Evolutionary conservation across 2,888 invertebrate genomes (phyloP).

Genomic region (Cosmorhoe ocellata): DNA sequence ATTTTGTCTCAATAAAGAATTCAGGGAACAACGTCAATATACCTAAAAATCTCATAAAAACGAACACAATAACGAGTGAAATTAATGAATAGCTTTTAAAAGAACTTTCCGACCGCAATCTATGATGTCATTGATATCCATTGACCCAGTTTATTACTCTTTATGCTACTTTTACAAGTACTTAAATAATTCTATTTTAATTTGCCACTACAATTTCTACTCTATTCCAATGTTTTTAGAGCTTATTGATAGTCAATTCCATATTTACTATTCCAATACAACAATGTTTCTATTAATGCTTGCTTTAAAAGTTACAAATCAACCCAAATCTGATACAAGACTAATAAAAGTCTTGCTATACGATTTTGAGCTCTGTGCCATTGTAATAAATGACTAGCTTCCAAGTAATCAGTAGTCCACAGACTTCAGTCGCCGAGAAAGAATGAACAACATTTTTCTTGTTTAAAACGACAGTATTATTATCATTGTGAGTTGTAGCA

Average conservation of each 20-base stretch:
- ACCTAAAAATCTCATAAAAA: too few species aligned
- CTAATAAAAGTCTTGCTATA: not conserved
- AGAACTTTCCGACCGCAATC: slow-evolving; percentile 19
- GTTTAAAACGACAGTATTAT: slow-evolving; percentile 25
- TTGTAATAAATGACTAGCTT: not conserved
- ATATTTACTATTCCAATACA: not conserved
- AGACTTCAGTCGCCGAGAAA: slow-evolving; percentile 25
- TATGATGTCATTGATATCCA: slow-evolving; percentile 28
- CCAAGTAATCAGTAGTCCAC: slow-evolving; percentile 7
- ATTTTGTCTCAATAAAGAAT: too few species aligned
- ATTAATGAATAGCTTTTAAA: not conserved
- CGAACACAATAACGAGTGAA: too few species aligned
- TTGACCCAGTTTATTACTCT: slow-evolving; percentile 28
- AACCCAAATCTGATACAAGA: not conserved
- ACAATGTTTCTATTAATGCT: not conserved
- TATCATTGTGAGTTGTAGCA: slow-evolving; percentile 23
- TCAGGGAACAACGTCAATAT: too few species aligned
- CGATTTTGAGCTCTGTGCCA: slow-evolving; percentile 6
- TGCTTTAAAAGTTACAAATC: slow-evolving; percentile 1
- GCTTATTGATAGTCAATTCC: not conserved
- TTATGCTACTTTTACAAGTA: slow-evolving; percentile 18
- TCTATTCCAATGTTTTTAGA: not conserved
- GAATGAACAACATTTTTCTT: slow-evolving; percentile 29
- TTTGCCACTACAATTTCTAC: not conserved
- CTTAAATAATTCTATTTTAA: slow-evolving; percentile 11